These are phyloP conservation scores for Diabrotica virgifera DNA, from an alignment of 1,140 invertebrate species.

Conservation along the genomic window DNA sequence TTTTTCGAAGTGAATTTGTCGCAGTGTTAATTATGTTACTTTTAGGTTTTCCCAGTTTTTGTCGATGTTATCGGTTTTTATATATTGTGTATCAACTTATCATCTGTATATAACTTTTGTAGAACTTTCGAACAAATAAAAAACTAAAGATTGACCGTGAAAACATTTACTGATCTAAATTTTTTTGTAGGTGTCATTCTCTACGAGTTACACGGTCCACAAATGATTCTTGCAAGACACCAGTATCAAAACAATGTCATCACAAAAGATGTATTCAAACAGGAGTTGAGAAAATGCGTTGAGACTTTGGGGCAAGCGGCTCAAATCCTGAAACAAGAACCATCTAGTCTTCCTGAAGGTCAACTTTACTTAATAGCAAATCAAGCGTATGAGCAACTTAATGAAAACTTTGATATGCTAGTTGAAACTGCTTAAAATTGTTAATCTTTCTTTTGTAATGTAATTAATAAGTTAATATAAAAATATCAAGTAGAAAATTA, in stretches of 20 bases:
- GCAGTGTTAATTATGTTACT: no score
- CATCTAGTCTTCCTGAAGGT: constrained; percentile 65
- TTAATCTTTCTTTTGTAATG: no score
- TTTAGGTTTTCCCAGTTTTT: no score
- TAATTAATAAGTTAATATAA: no score
- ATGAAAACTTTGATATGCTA: constrained; percentile 59
- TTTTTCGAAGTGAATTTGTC: no score
- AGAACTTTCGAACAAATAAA: constrained; percentile 1
- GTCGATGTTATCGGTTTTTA: no score
- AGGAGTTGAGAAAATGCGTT: constrained; percentile 62
- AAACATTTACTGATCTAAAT: not conserved
- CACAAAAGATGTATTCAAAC: constrained; percentile 58
- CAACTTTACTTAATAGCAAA: constrained; percentile 61
- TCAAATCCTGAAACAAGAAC: constrained; percentile 65
- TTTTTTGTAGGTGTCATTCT: constrained; percentile 62
- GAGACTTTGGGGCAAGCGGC: constrained; percentile 58
- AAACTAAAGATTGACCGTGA: not conserved
- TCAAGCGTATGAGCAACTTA: constrained; percentile 60
- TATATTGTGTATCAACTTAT: no score
- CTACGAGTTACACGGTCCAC: constrained; percentile 74
- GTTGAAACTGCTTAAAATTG: constrained; percentile 34
- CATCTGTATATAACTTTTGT: not conserved
- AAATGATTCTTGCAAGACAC: constrained; percentile 65
- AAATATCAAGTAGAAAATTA: no score
- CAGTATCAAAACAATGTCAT: constrained; percentile 61